phyloP scores from a whole-genome alignment of 2,888 invertebrate species.

The Microplitis manilae region DNA sequence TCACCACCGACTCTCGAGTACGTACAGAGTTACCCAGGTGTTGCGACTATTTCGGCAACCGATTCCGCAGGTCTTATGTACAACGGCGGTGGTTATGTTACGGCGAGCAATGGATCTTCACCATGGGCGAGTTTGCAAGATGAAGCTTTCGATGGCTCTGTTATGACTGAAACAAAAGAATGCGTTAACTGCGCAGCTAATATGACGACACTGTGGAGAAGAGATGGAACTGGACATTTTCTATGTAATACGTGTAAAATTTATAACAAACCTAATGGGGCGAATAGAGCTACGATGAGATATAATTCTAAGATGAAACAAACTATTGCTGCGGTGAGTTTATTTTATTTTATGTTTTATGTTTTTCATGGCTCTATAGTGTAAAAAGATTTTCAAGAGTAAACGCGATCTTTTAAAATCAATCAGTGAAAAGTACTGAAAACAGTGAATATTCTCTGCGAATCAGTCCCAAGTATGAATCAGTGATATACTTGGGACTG shows the following conservation, averaged over 20 bases:
- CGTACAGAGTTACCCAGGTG: conserved; percentile 62
- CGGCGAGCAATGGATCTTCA: conserved; percentile 73
- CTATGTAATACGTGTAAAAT: conserved; percentile 88
- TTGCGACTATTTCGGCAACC: conserved; percentile 60
- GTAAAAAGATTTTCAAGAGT: background rate
- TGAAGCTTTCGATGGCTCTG: conserved; percentile 73
- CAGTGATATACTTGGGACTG: too few species aligned
- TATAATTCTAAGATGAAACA: conserved; percentile 65
- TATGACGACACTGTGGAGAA: conserved; percentile 86
- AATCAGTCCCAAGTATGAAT: too few species aligned
- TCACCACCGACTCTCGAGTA: conserved; percentile 61
- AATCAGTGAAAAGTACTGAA: too few species aligned
- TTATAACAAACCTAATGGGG: conserved; percentile 73
- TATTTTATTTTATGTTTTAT: conserved; percentile 13
- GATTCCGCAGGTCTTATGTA: conserved; percentile 63
- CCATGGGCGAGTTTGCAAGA: conserved; percentile 73
- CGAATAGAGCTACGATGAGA: conserved; percentile 74
- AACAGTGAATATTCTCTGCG: too few species aligned
- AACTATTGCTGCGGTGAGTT: conserved; percentile 63
- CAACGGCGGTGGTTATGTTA: conserved; percentile 60
- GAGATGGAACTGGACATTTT: conserved; percentile 89
- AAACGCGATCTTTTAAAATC: too few species aligned
- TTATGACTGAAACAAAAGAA: conserved; percentile 78
- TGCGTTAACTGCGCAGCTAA: conserved; percentile 80
- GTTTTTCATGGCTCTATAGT: too few species aligned